Conservation (phyloP, 30 jellyfish, hydroid and myxozoan species). For the Hydractinia symbiolongicarpus region DNA sequence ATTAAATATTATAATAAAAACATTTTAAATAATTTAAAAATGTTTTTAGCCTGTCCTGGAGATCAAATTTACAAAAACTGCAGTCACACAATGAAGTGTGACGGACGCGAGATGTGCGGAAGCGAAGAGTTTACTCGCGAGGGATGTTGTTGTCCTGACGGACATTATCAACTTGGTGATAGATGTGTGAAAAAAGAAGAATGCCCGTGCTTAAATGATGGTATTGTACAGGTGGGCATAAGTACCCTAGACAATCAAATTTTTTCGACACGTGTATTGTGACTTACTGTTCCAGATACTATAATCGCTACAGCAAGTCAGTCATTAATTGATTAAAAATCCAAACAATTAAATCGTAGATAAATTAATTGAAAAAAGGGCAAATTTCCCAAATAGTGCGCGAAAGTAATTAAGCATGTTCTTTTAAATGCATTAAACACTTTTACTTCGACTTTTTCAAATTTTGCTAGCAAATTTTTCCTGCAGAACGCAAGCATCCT, state of each 20-base stretch:
- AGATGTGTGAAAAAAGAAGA: constrained; percentile 27
- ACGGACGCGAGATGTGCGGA: constrained; percentile 12
- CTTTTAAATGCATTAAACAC: too few species aligned
- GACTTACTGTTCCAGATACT: too few species aligned
- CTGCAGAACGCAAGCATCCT: too few species aligned
- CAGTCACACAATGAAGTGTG: constrained; percentile 24
- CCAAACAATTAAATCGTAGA: too few species aligned
- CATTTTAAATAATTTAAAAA: neutral
- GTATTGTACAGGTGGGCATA: constrained; percentile 11
- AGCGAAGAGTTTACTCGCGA: neutral
- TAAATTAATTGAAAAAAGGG: too few species aligned
- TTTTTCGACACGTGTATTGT: too few species aligned
- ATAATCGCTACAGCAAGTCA: too few species aligned
- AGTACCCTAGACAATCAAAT: neutral
- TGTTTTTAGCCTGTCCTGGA: constrained; percentile 20
- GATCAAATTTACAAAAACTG: constrained; percentile 27
- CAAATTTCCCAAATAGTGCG: too few species aligned
- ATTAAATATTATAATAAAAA: neutral
- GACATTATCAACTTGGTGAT: constrained; percentile 24
- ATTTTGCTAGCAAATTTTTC: too few species aligned
- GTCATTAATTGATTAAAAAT: too few species aligned
- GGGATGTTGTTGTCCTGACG: constrained; percentile 40
- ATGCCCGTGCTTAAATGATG: constrained; percentile 31
- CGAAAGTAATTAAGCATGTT: too few species aligned
- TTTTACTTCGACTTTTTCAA: too few species aligned